phyloP scores from a whole-genome alignment of 2,113 vertebrate genomes.

The Rhineura floridana region DNA sequence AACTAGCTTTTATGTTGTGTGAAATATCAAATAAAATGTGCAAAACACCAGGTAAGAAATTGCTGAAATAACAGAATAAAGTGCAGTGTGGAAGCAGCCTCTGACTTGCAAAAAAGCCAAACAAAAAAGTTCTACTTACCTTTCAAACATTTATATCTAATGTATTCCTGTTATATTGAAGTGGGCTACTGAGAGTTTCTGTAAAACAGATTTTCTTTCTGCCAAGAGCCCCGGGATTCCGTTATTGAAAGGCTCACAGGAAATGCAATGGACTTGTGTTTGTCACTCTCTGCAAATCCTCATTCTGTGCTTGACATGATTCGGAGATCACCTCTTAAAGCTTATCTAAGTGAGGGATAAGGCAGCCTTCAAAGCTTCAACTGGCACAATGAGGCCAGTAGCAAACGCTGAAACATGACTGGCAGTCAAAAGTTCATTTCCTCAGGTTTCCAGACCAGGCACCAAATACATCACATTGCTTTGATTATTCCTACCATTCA shows the following conservation, averaged over 20 bases:
- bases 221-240: slow-evolving; percentile 38
- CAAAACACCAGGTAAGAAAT: too few relatives aligned
- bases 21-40: too few relatives aligned
- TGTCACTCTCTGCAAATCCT: slow-evolving; percentile 70
- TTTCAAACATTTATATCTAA: too few relatives aligned
- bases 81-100: too few relatives aligned
- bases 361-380: slow-evolving; percentile 59
- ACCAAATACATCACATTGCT: neutral
- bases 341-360: slow-evolving; percentile 70
- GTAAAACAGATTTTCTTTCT: slow-evolving; percentile 32
- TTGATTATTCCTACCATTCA: neutral
- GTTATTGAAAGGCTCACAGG: slow-evolving; percentile 48
- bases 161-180: slow-evolving; percentile 36
- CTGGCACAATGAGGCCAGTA: slow-evolving; percentile 49
- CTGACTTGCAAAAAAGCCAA: too few relatives aligned
- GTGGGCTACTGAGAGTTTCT: slow-evolving; percentile 36
- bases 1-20: too few relatives aligned
- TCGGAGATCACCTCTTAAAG: slow-evolving; percentile 71
- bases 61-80: too few relatives aligned
- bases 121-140: too few relatives aligned
- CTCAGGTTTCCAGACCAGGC: neutral
- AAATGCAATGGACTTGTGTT: slow-evolving; percentile 55
- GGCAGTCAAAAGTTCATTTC: slow-evolving; percentile 49
- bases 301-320: slow-evolving; percentile 63
- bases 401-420: slow-evolving; percentile 53